Conservation (phyloP, 2,888 invertebrate species). For the Archaeoteleia sp. region DNA sequence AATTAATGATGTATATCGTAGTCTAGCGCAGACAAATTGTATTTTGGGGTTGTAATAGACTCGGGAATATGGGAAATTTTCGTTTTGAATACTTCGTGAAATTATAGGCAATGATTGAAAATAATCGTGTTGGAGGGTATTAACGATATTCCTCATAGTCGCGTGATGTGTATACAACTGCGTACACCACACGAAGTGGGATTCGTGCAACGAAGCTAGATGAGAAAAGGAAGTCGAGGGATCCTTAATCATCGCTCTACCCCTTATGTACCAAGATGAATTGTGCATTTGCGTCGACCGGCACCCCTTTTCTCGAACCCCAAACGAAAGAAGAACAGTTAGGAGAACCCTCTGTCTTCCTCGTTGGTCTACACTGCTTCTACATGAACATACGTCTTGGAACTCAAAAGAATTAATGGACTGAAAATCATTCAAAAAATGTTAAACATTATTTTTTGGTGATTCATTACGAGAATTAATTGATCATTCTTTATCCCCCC, state of each 20-base stretch:
- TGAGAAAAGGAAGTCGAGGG: conserved; percentile 50
- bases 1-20: too few relatives aligned
- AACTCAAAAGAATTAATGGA: conserved; percentile 19
- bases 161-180: conserved; percentile 37
- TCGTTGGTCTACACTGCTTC: conserved; percentile 8
- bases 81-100: too few relatives aligned
- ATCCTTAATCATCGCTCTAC: conserved; percentile 64
- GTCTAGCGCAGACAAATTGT: too few relatives aligned
- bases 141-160: conserved; percentile 4
- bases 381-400: conserved; percentile 8
- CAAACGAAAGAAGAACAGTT: conserved; percentile 52
- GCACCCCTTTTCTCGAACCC: conserved; percentile 58
- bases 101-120: background rate
- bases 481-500: too few relatives aligned
- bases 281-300: conserved; percentile 59
- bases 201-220: conserved; percentile 3
- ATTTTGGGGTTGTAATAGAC: too few relatives aligned
- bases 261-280: conserved; percentile 55
- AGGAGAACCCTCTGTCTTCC: conserved; percentile 33
- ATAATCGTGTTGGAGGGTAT: background rate
- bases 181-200: background rate
- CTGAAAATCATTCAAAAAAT: too few relatives aligned
- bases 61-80: too few relatives aligned
- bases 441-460: too few relatives aligned
- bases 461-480: background rate